These are phyloP conservation scores for Anadara kagoshimensis DNA, from an alignment of 1,140 invertebrate species.

Conservation along the genomic window DNA sequence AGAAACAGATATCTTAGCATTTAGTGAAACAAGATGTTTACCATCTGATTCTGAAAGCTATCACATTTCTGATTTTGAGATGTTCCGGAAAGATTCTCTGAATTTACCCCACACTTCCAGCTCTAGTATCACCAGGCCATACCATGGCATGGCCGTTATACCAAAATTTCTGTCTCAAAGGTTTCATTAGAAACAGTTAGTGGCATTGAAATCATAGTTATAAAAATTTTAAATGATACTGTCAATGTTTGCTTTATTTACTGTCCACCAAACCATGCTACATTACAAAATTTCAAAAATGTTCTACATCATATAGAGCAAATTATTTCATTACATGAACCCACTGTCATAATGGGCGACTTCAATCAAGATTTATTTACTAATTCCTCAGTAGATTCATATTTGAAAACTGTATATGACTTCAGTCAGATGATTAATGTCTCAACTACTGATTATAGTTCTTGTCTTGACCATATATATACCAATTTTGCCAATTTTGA, in stretches of 20 bases:
- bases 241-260: conserved; percentile 12
- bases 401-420: background rate
- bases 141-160: conserved; percentile 15
- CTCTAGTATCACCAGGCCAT: background rate
- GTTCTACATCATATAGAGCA: background rate
- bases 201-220: background rate
- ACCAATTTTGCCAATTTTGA: background rate
- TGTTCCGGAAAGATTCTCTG: background rate
- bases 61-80: background rate
- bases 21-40: conserved; percentile 12
- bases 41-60: too few relatives aligned
- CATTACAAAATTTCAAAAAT: background rate
- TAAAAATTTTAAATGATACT: background rate
- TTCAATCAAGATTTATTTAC: conserved; percentile 29
- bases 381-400: background rate
- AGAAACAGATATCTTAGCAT: conserved; percentile 6
- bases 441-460: conserved; percentile 33
- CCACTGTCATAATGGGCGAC: too few relatives aligned
- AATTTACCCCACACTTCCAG: conserved; percentile 2
- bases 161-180: background rate
- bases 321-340: background rate
- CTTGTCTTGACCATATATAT: conserved; percentile 37
- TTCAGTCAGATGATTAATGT: conserved; percentile 7
- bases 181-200: background rate
- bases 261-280: conserved; percentile 9